Evolutionary conservation across 2,888 invertebrate genomes (phyloP).

Genomic region (Tachina fera): DNA sequence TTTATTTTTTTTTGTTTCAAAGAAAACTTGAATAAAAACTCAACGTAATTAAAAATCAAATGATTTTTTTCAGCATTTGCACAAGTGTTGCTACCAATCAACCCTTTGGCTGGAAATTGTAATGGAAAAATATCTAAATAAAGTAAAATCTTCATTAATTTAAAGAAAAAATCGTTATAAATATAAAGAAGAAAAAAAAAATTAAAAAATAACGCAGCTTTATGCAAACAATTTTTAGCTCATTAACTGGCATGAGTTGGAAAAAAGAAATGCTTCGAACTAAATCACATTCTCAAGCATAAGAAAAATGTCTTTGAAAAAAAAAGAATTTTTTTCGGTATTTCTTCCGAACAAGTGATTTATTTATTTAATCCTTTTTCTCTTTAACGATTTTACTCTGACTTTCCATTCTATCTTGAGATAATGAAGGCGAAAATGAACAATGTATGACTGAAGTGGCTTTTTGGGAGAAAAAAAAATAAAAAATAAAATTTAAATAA

Average conservation of each 20-base stretch:
- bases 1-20: conserved; percentile 26
- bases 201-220: conserved; percentile 37
- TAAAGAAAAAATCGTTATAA: conserved; percentile 44
- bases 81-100: conserved; percentile 68
- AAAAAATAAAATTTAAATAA: conserved; percentile 9
- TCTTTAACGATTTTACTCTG: conserved; percentile 37
- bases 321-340: conserved; percentile 17
- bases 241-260: conserved; percentile 71
- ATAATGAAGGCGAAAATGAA: conserved; percentile 71
- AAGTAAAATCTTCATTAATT: conserved; percentile 72
- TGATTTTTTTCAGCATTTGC: conserved; percentile 68
- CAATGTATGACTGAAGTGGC: conserved; percentile 65
- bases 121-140: conserved; percentile 29
- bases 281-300: conserved; percentile 28
- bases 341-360: conserved; percentile 71
- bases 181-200: conserved; percentile 57
- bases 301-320: conserved; percentile 69
- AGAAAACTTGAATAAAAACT: conserved; percentile 64
- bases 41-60: conserved; percentile 75
- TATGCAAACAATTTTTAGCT: conserved; percentile 68
- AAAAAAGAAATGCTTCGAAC: conserved; percentile 28
- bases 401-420: conserved; percentile 47
- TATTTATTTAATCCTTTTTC: conserved; percentile 74
- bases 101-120: conserved; percentile 53
- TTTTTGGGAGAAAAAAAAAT: conserved; percentile 24